phyloP scores from a whole-genome alignment of 1,140 invertebrate genomes.

The Diploscapter pachys region DNA sequence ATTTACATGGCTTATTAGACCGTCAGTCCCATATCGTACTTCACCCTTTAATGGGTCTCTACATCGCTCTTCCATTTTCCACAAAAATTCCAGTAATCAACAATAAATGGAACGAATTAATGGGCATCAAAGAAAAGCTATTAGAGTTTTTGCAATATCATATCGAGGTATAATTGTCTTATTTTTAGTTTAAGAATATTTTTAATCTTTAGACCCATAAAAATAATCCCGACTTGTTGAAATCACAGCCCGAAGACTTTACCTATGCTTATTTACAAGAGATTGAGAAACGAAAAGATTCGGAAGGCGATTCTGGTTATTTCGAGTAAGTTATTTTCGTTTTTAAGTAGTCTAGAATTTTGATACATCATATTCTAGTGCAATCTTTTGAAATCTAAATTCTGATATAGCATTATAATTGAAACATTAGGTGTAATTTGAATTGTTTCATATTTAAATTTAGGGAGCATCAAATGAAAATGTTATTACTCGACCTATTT shows the following conservation, averaged over 20 bases:
- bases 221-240: constrained; percentile 1
- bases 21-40: constrained; percentile 49
- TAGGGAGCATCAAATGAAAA: constrained; percentile 67
- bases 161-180: constrained; percentile 22
- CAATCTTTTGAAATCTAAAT: background rate
- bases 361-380: background rate
- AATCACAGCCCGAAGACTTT: constrained; percentile 45
- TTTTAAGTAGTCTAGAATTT: background rate
- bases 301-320: constrained; percentile 39
- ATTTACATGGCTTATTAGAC: constrained; percentile 49
- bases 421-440: background rate
- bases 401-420: background rate
- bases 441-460: background rate
- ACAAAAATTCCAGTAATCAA: constrained; percentile 50
- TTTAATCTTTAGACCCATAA: too few relatives aligned
- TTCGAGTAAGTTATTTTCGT: constrained; percentile 39
- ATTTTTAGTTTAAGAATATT: constrained; percentile 8
- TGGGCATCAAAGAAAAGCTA: constrained; percentile 37
- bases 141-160: constrained; percentile 30
- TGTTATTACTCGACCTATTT: constrained; percentile 79
- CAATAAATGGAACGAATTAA: constrained; percentile 43
- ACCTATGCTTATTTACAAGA: constrained; percentile 55
- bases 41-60: constrained; percentile 53
- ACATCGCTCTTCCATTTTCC: constrained; percentile 46
- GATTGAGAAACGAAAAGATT: constrained; percentile 42